Base-by-base conservation (phyloP, 2,113 vertebrate genomes). In the Columba janthina region DNA sequence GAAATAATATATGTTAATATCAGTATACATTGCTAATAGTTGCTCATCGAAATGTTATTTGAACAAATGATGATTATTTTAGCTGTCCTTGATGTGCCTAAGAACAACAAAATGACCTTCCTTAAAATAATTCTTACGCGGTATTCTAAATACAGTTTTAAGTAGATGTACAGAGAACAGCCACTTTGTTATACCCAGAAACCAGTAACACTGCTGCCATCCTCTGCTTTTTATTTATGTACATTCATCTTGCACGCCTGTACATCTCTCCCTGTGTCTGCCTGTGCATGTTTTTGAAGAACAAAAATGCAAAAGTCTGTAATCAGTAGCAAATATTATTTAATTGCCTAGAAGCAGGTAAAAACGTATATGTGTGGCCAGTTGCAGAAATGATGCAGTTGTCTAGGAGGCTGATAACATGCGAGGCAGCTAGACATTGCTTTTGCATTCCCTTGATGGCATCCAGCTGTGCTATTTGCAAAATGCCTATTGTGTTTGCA, bases 151-250 rank as follows among this genome's bases (percentile, higher is more conserved):
- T 32, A 64, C 48, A 88, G 44, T 89, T 95, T 92, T 80, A 80
- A 94, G 70, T 19, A 84, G 69, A 64, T 22, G 29, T 76, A 36
- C 48, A 85, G 71, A 71, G 82, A 92, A 67, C 87, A 96, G 89
- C 76, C 75, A 87, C 94, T 95, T 95, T 80, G 58, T 95, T 72
- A 53, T 51, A 88, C 28, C 62, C 85, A 90, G 80, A 95, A 96
- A 94, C 73, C 57, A 97, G 75, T 90, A 96, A 74, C 92, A 67
- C 85, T 97, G 94, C 96, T 97, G 95, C 96, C 96, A 97, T 96
- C 95, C 93, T 97, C 96, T 95, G 97, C 96, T 96, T 90, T 85
- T 95, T 93, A 91, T 86, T 89, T 76, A 92, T 26, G 94, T 82
- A 81, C 70, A 46, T 26, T 79, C 77, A 50, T 75, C 48, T 86